Evolutionary conservation across 1,140 invertebrate genomes (phyloP).

Genomic region (Stratiolaelaps scimitus): DNA sequence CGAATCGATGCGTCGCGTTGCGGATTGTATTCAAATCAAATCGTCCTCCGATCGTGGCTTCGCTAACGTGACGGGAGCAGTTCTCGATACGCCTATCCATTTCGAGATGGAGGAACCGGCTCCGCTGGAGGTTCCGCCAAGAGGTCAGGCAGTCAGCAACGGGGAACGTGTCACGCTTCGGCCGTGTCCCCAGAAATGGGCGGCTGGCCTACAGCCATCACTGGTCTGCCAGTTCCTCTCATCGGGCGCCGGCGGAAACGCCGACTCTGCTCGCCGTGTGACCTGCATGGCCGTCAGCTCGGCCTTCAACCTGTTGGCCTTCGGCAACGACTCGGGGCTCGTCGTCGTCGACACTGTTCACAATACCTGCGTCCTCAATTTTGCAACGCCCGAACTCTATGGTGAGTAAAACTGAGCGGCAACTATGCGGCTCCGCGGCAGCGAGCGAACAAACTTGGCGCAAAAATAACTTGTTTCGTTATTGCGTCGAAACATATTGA

Average conservation of each 20-base stretch:
- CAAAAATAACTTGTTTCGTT: too few relatives aligned
- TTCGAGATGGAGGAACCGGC: conserved; percentile 25
- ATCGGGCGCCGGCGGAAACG: conserved; percentile 63
- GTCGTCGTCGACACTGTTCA: conserved; percentile 88
- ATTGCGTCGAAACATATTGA: too few relatives aligned
- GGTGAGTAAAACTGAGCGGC: conserved; percentile 49
- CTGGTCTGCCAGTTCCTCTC: conserved; percentile 56
- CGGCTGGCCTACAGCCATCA: conserved; percentile 84
- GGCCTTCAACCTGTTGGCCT: conserved; percentile 92
- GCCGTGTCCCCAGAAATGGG: conserved; percentile 60
- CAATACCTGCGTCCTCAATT: conserved; percentile 70
- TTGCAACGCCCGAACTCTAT: conserved; percentile 62
- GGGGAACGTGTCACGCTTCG: conserved; percentile 47
- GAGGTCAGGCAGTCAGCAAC: background rate
- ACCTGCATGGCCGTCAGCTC: conserved; percentile 84
- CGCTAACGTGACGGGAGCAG: too few relatives aligned
- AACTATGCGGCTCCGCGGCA: too few relatives aligned
- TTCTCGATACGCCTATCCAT: conserved; percentile 33
- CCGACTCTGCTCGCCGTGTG: conserved; percentile 64
- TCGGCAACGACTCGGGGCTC: conserved; percentile 85
- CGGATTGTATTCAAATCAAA: too few relatives aligned
- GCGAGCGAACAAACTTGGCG: too few relatives aligned
- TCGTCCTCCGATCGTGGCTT: too few relatives aligned
- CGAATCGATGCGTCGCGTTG: conserved; percentile 28
- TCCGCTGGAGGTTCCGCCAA: background rate